Evolutionary conservation across 2,888 invertebrate species (phyloP).

Genomic region (Drosophila anomelani): DNA sequence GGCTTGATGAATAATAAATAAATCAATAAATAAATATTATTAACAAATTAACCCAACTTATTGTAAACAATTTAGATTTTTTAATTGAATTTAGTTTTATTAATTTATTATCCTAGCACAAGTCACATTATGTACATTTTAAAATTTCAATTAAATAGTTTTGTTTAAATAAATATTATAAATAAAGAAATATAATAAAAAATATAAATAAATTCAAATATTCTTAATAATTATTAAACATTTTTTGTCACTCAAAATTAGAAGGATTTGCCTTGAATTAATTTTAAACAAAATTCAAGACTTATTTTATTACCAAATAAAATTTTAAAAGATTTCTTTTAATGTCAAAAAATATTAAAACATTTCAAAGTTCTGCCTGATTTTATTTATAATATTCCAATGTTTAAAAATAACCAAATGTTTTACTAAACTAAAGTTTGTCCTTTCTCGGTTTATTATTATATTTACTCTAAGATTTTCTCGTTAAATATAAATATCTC

Average conservation of each 20-base stretch:
- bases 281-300: not conserved
- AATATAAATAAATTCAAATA: too few relatives aligned
- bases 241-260: not conserved
- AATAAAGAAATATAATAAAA: too few relatives aligned
- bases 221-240: not conserved
- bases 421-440: too few relatives aligned
- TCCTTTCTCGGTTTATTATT: too few relatives aligned
- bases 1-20: not conserved
- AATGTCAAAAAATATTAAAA: not conserved
- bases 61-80: not conserved
- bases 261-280: not conserved
- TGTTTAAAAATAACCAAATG: too few relatives aligned
- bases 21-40: not conserved
- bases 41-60: not conserved
- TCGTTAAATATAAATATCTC: too few relatives aligned
- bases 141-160: too few relatives aligned
- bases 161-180: not conserved
- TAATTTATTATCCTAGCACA: not conserved
- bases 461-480: too few relatives aligned
- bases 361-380: not conserved
- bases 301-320: not conserved
- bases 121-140: too few relatives aligned
- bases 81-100: not conserved
- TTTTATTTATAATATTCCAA: too few relatives aligned
- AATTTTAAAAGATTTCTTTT: not conserved